These are phyloP conservation scores for Augochlorella aurata DNA, from an alignment of 2,888 invertebrate genomes.

Conservation along the genomic window DNA sequence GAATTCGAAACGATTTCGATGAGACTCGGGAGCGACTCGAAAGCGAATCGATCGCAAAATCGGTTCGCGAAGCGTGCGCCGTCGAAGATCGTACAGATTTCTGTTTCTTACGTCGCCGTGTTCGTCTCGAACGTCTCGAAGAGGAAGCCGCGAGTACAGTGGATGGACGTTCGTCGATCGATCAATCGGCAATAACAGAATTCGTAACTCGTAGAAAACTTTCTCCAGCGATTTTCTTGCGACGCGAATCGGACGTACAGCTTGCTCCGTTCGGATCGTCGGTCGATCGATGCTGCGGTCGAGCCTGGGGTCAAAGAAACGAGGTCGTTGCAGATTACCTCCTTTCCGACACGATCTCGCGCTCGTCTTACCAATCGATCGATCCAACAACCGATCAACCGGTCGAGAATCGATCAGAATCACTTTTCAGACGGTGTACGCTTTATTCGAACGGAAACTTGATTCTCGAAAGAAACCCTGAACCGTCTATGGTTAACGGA, in stretches of 20 bases:
- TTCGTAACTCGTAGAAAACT: background rate
- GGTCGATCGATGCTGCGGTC: slow-evolving; percentile 9
- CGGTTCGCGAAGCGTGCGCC: background rate
- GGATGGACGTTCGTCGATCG: background rate
- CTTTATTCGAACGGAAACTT: background rate
- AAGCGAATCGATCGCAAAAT: background rate
- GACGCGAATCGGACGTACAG: background rate
- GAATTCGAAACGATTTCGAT: background rate
- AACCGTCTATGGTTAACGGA: background rate
- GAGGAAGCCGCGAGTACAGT: background rate
- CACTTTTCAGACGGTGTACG: slow-evolving; percentile 8
- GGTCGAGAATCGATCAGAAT: slow-evolving; percentile 1
- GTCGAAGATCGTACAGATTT: background rate
- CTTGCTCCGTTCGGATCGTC: background rate
- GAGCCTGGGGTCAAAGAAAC: background rate
- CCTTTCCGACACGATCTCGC: background rate
- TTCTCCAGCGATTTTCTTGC: background rate
- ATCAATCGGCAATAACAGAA: background rate
- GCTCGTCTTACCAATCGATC: background rate
- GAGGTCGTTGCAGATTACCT: background rate
- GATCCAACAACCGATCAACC: slow-evolving; percentile 9
- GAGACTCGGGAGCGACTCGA: background rate
- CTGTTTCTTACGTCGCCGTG: background rate
- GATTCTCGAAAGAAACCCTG: background rate
- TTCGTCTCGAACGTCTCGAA: background rate